These are phyloP conservation scores for Eulithis prunata DNA, from an alignment of 2,888 invertebrate species.

Conservation along the genomic window DNA sequence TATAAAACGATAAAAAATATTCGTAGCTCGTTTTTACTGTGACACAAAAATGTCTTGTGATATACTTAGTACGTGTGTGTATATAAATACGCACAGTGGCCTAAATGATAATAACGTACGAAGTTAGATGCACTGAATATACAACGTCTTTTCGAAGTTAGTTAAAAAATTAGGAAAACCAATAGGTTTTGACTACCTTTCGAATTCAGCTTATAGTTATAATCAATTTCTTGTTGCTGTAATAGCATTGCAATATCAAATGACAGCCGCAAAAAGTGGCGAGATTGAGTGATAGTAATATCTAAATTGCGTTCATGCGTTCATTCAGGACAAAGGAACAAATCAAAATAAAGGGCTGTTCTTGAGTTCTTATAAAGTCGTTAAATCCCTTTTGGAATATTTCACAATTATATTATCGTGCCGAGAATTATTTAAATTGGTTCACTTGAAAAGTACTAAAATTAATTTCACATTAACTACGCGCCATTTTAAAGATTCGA, in stretches of 20 bases:
- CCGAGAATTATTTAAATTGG: constrained; percentile 40
- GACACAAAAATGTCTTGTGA: too few relatives aligned
- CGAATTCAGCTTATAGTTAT: too few relatives aligned
- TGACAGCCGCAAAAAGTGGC: constrained; percentile 48
- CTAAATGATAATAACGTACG: too few relatives aligned
- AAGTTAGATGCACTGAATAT: too few relatives aligned
- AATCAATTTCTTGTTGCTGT: too few relatives aligned
- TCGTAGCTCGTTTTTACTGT: too few relatives aligned
- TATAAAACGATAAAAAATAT: not conserved
- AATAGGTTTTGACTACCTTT: too few relatives aligned
- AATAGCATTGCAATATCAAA: too few relatives aligned
- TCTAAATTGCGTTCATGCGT: constrained; percentile 67
- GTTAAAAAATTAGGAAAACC: too few relatives aligned
- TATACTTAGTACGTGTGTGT: too few relatives aligned
- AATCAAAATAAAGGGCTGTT: constrained; percentile 68
- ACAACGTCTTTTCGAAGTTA: too few relatives aligned
- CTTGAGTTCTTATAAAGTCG: constrained; percentile 60
- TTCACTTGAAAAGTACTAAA: constrained; percentile 38
- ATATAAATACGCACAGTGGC: too few relatives aligned
- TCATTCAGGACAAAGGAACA: constrained; percentile 67
- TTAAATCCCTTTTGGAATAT: constrained; percentile 50
- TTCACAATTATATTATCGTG: constrained; percentile 35
- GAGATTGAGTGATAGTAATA: constrained; percentile 50
- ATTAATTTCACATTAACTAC: constrained; percentile 39
- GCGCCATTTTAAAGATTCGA: constrained; percentile 31